These are phyloP conservation scores for Haliclystus octoradiatus DNA, from an alignment of 30 jellyfish, hydroid and myxozoan species.

Conservation along the genomic window DNA sequence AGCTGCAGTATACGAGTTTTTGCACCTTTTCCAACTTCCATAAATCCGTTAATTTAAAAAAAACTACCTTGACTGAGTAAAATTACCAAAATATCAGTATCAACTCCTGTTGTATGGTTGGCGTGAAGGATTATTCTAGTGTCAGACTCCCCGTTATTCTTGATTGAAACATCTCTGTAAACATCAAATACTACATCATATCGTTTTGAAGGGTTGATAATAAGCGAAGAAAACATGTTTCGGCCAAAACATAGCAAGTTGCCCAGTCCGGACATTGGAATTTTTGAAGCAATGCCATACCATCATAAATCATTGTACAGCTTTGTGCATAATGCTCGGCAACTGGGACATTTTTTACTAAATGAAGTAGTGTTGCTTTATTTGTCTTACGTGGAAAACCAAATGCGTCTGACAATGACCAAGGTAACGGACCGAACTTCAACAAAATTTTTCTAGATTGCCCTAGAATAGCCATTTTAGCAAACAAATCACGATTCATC, in stretches of 20 bases:
- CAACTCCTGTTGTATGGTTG: constrained; percentile 25
- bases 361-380: background rate
- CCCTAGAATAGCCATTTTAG: constrained; percentile 20
- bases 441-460: constrained; percentile 9
- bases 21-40: constrained; percentile 39
- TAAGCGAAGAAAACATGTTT: background rate
- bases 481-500: constrained; percentile 1
- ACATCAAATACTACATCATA: background rate
- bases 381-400: constrained; percentile 28
- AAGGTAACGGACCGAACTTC: constrained; percentile 32
- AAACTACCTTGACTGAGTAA: constrained; percentile 31
- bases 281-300: constrained; percentile 36
- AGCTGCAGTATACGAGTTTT: constrained; percentile 17
- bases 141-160: constrained; percentile 36
- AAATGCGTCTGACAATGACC: constrained; percentile 14
- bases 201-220: background rate
- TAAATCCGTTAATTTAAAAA: constrained; percentile 20
- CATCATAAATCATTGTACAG: constrained; percentile 11
- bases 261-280: constrained; percentile 7
- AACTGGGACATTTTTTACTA: background rate
- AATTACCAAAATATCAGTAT: constrained; percentile 24
- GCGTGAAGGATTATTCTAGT: constrained; percentile 44
- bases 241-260: background rate
- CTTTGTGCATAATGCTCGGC: constrained; percentile 18
- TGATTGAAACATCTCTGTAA: background rate